Conservation (phyloP, 2,888 invertebrate genomes). For the Megalurothrips usitatus region DNA sequence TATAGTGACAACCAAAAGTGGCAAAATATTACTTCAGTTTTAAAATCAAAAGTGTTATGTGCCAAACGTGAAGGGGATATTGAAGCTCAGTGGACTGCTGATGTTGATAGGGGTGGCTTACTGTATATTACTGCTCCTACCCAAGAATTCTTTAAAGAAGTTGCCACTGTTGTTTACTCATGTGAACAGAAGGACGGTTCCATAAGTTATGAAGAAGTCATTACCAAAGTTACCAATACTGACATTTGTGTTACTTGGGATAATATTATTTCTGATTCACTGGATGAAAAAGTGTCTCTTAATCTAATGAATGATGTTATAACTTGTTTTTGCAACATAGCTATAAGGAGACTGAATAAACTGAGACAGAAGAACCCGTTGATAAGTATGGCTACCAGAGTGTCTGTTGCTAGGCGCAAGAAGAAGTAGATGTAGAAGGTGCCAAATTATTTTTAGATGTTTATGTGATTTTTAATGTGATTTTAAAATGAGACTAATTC, state of each 20-base stretch:
- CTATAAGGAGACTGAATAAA: neutral
- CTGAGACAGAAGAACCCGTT: neutral
- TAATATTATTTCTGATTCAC: neutral
- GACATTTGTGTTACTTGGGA: neutral
- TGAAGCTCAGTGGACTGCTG: constrained; percentile 4
- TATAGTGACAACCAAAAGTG: neutral
- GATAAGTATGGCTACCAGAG: too few species aligned
- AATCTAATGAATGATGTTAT: constrained; percentile 1
- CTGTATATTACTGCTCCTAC: neutral
- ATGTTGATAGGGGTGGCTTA: neutral
- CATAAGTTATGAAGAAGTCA: neutral
- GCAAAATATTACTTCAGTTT: neutral
- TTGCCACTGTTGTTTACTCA: neutral
- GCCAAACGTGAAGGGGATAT: neutral
- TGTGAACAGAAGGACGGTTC: neutral
- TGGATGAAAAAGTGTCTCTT: neutral
- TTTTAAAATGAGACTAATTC: too few species aligned
- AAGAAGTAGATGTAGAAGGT: too few species aligned
- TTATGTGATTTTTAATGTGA: too few species aligned
- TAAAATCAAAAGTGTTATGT: neutral
- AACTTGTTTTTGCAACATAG: neutral
- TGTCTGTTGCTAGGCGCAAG: too few species aligned
- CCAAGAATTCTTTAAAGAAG: neutral
- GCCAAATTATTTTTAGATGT: too few species aligned
- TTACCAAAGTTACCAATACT: neutral